Conservation (phyloP, 2,797 vertebrate species). For the Salmo trutta region DNA sequence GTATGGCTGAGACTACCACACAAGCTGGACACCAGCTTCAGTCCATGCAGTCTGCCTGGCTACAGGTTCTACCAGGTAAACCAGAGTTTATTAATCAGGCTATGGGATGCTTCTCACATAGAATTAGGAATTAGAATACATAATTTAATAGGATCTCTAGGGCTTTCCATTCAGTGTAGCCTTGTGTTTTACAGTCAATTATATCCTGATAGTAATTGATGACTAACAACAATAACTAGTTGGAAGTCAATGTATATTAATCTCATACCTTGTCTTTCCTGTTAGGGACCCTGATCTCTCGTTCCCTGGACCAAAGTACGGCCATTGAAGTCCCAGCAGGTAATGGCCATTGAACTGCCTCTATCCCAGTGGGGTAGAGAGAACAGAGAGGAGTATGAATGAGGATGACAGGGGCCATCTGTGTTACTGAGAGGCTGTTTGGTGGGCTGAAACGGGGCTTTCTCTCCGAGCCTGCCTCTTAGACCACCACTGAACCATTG, state of each 20-base stretch:
- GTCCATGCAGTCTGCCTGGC: constrained; percentile 72
- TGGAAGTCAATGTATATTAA: neutral
- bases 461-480: constrained; percentile 38
- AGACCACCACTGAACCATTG: constrained; percentile 60
- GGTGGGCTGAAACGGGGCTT: neutral
- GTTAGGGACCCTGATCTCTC: constrained; percentile 52
- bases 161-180: neutral
- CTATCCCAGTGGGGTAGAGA: neutral
- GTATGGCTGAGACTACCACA: constrained; percentile 66
- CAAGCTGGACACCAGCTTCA: constrained; percentile 52
- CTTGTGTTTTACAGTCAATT: neutral
- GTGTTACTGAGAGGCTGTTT: constrained; percentile 23
- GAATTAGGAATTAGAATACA: too few species aligned
- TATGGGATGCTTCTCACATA: neutral
- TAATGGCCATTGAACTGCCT: constrained; percentile 13
- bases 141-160: too few species aligned
- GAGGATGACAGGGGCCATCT: constrained; percentile 22
- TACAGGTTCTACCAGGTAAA: constrained; percentile 73
- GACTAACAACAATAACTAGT: neutral
- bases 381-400: neutral
- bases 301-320: constrained; percentile 30
- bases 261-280: neutral
- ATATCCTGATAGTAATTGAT: neutral
- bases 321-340: constrained; percentile 54
- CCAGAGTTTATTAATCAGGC: neutral